phyloP scores from a whole-genome alignment of 2,113 vertebrate genomes.

The Tinamus guttatus region DNA sequence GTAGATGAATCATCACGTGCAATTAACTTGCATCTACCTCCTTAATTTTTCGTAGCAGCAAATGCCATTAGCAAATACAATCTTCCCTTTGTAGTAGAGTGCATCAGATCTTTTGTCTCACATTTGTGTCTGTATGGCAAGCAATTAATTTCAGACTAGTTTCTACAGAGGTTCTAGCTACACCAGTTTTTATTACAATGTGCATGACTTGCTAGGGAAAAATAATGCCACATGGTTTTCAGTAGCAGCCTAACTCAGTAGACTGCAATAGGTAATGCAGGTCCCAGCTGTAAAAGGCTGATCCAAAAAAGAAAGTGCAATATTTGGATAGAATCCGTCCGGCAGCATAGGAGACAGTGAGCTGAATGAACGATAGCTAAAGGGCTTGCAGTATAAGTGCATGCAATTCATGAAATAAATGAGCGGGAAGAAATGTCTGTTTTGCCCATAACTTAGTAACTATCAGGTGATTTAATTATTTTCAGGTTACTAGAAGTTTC shows the following conservation, averaged over 20 bases:
- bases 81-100: constrained; percentile 9
- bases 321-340: neutral
- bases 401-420: neutral
- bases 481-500: neutral
- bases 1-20: neutral
- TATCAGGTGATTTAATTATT: neutral
- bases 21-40: constrained; percentile 32
- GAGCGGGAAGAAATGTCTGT: neutral
- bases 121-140: neutral
- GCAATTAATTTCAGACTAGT: neutral
- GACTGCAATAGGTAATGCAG: neutral
- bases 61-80: constrained; percentile 22
- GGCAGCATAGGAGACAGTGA: neutral
- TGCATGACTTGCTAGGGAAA: neutral
- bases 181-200: neutral
- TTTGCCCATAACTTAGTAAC: neutral
- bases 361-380: neutral
- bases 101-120: neutral
- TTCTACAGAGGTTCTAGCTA: neutral
- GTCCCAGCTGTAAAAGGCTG: neutral
- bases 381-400: neutral
- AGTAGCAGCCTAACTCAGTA: neutral
- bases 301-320: neutral
- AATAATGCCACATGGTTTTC: neutral
- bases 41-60: constrained; percentile 33